Evolutionary conservation across 2,113 vertebrate species (phyloP), one percentile per base, ranked within the genome.

Genomic region (Phrynosoma blainvillii): DNA sequence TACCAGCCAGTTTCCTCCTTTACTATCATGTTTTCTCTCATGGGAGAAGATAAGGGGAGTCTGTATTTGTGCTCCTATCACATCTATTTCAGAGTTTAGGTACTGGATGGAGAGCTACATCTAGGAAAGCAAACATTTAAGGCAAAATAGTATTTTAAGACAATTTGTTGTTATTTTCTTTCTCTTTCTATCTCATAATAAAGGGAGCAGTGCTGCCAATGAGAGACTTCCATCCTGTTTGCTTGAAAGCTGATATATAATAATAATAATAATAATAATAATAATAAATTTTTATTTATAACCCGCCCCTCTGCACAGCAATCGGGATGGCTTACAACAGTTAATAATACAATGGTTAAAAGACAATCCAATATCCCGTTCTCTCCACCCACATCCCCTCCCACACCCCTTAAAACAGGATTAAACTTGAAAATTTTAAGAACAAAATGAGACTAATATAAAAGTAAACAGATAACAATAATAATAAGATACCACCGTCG

Each of bases 81-180:
- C 30, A 84, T 84, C 82, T 84, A 84, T 84, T 84, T 84, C 68
- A 71, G 30, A 47, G 71, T 73, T 84, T 84, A 71, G 30, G 10
- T 73, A 42, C 47, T 73, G 42, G 30, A 30, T 54, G 42, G 68
- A 4, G 52, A 84, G 52, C 30, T n/a, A 71, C 42, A 47, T 83
- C 3, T 14, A 47, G 42, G 70, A 84, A 84, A 30, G 42, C 40
- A 78, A 47, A 47, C 42, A 77, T 84, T 84, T 42, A 21, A 73
- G 30, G 70, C 47, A 32, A 84, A 52, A 52, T 9, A 73, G 79
- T 84, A 54, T 84, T 73, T 73, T 71, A 73, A 73, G 68, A 84
- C 20, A 32, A 73, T 73, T 32, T 32, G 47, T 73, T 73, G 66
- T 54, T 73, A 52, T 54, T 71, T 71, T 71, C 40, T 66, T 5